Base-by-base conservation (phyloP, 2,113 vertebrate species). In the Microtus montanus region DNA sequence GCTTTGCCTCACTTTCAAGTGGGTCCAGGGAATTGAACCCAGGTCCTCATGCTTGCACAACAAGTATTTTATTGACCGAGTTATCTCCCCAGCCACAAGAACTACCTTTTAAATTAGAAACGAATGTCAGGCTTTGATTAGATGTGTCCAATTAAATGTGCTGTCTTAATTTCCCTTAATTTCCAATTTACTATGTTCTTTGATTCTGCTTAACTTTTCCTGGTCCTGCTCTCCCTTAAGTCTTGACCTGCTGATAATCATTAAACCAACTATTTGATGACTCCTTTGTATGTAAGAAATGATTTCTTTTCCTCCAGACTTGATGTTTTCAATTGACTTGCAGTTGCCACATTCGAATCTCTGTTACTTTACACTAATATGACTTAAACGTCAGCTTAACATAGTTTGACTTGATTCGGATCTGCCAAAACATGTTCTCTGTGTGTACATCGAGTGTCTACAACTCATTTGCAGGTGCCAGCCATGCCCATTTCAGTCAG, bases 381-480 rank as follows among this genome's bases (percentile, higher is more conserved):
- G 79, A 86, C 26, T 89, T 91, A 58, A 71, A 79, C n/a, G 70
- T 71, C 70, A 64, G n/a, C 19, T 75, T 80, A 54, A 87, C 24
- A 82, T 90, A 77, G n/a, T 77, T 93, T 88, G 71, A 38, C 82
- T 87, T 74, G 28, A 19, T 88, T 94, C 85, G 77, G 38, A 86
- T 88, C 92, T 94, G 71, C 41, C 63, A 88, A 96, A 74, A 91
- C 4, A 74, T 86, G 47, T 90, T 92, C 68, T 75, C 6, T 93
- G 86, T 80, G 66, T 35, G 28, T 90, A 78, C 10, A 73, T 91
- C 49, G 90, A 90, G 44, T 90, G 61, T 61, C 74, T 94, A 80
- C 63, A 96, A 87, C 64, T 88, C 87, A 94, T 94, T 94, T 95
- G 70, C 61, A 74, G 71, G 22, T 96, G 71, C 88, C 85, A 95